A percentile compares a stretch with the other conserved stretches of the same genome.
phyloP scores from a whole-genome alignment of 2,888 invertebrate species.

The Caenorhabditis macrosperma region DNA sequence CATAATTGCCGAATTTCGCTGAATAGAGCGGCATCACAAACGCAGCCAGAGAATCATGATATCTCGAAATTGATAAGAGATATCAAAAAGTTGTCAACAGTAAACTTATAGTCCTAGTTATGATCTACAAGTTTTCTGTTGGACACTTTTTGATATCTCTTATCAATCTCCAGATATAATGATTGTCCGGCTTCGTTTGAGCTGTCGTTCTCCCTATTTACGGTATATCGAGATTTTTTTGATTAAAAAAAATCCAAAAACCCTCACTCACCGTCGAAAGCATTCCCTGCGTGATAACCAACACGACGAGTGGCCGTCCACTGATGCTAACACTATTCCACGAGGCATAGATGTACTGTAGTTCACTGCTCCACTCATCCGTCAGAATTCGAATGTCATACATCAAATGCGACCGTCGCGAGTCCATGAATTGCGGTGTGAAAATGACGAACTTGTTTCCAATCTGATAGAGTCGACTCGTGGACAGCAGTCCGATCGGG shows the following conservation, averaged over 20 bases:
- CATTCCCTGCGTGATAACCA: constrained; percentile 87
- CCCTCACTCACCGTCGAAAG: constrained; percentile 65
- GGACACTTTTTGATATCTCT: no score
- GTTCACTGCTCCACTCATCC: constrained; percentile 83
- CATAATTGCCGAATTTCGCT: no score
- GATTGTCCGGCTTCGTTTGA: no score
- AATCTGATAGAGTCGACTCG: constrained; percentile 96
- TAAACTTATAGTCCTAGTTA: no score
- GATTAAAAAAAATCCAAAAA: background rate
- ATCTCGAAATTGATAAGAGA: no score
- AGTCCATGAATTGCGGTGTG: constrained; percentile 99
- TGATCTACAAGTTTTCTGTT: no score
- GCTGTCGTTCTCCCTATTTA: no score
- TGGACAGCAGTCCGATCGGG: constrained; percentile 96
- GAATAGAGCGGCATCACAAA: no score
- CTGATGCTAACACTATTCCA: constrained; percentile 98
- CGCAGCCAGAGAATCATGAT: no score
- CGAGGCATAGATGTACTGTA: constrained; percentile 85
- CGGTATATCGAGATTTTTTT: no score
- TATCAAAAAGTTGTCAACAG: no score
- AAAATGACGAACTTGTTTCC: constrained; percentile 97
- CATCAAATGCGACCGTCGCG: constrained; percentile 97
- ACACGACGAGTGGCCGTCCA: constrained; percentile 94
- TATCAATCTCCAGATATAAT: no score
- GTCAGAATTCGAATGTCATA: constrained; percentile 98